A percentile compares a stretch with the other conserved stretches of the same genome.
phyloP scores from a whole-genome alignment of 2,888 invertebrate species.

The Clunio marinus region DNA sequence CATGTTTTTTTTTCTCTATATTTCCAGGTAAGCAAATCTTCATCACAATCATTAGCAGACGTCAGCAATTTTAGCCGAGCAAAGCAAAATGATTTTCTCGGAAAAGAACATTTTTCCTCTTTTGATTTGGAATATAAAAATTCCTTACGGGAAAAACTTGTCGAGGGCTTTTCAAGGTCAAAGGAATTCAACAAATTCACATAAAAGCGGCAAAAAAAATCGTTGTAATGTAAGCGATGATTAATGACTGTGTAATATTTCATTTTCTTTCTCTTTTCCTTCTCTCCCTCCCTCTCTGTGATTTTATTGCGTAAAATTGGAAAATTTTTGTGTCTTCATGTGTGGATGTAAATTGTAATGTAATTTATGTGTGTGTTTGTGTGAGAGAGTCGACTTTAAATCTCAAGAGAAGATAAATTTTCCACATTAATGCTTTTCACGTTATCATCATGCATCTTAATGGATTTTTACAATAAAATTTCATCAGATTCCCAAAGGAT shows the following conservation, averaged over 20 bases:
- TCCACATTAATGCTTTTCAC: conserved; percentile 35
- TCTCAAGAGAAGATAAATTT: conserved; percentile 34
- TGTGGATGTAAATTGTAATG: background rate
- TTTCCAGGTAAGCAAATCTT: conserved; percentile 29
- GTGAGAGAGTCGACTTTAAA: background rate
- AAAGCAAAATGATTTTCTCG: too few relatives aligned
- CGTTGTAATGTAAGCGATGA: conserved; percentile 24
- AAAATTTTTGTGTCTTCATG: conserved; percentile 6
- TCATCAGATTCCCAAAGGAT: conserved; percentile 25
- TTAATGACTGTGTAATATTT: conserved; percentile 29
- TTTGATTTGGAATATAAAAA: too few relatives aligned
- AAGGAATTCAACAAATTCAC: conserved; percentile 13
- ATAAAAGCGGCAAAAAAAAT: background rate
- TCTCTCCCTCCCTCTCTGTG: background rate
- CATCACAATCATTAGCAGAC: background rate
- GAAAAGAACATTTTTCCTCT: too few relatives aligned
- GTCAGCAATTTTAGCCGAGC: background rate
- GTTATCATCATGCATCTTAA: conserved; percentile 37
- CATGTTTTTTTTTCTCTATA: background rate
- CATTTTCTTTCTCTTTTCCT: conserved; percentile 7
- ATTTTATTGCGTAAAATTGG: conserved; percentile 8
- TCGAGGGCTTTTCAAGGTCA: conserved; percentile 10
- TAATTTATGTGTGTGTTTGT: background rate
- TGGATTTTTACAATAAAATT: conserved; percentile 30
- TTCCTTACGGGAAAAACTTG: background rate